Conservation (phyloP, 2,888 invertebrate genomes). For the Idaea dimidiata region DNA sequence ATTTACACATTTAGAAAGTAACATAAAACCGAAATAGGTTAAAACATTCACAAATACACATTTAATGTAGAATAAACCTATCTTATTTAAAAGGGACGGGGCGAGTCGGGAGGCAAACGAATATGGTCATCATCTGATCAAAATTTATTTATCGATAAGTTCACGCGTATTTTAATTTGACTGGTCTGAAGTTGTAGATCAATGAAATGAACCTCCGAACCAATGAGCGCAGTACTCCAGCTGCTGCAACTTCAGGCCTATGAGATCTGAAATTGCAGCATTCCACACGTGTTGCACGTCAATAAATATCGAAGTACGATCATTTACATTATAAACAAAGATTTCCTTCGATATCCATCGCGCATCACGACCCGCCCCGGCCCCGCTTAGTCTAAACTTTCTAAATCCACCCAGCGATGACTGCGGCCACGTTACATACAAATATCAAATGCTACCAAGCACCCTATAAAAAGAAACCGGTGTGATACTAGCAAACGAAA, state of each 20-base stretch:
- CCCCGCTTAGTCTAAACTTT: constrained; percentile 42
- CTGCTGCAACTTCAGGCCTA: constrained; percentile 4
- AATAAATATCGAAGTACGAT: constrained; percentile 23
- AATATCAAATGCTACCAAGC: constrained; percentile 59
- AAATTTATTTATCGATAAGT: constrained; percentile 24
- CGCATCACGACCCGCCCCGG: constrained; percentile 47
- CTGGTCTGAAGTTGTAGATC: not conserved
- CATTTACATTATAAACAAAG: constrained; percentile 21
- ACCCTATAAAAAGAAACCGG: constrained; percentile 53
- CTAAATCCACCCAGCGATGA: constrained; percentile 65
- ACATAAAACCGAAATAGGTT: constrained; percentile 75
- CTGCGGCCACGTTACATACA: constrained; percentile 58
- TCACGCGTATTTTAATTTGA: constrained; percentile 32
- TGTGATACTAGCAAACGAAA: constrained; percentile 34
- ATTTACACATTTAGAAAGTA: constrained; percentile 78
- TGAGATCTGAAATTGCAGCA: too few relatives aligned
- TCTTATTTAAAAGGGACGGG: constrained; percentile 60
- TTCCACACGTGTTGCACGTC: not conserved
- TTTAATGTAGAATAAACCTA: constrained; percentile 77
- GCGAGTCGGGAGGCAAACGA: constrained; percentile 45
- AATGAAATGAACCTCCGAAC: constrained; percentile 10
- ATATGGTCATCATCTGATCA: constrained; percentile 27
- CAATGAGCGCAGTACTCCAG: not conserved
- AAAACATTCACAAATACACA: constrained; percentile 79
- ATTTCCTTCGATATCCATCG: constrained; percentile 40